A percentile compares a stretch with the other conserved stretches of the same genome.
Conservation (phyloP, 2,888 invertebrate genomes). For the Steinernema hermaphroditum region DNA sequence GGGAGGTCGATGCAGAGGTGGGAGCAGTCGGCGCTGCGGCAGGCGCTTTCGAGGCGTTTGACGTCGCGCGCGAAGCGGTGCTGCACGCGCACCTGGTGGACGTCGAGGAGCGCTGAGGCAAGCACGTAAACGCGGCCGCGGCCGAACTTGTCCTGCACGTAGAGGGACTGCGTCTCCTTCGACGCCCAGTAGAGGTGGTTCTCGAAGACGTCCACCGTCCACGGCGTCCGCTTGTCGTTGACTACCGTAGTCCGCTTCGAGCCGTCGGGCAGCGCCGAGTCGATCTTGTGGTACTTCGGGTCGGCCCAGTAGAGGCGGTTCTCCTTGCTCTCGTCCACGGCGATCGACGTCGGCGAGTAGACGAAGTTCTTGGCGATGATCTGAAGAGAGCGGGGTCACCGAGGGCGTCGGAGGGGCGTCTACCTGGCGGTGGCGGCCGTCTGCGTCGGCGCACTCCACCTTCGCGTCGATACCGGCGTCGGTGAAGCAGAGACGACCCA, state of each 20-base stretch:
- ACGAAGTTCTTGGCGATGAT: constrained; percentile 79
- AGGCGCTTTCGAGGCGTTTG: constrained; percentile 38
- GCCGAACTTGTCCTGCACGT: constrained; percentile 93
- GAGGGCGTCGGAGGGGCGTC: too few relatives aligned
- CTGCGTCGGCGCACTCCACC: constrained; percentile 95
- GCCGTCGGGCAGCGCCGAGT: constrained; percentile 80
- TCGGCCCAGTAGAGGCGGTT: constrained; percentile 94
- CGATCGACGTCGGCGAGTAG: constrained; percentile 83
- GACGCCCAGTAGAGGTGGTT: constrained; percentile 91
- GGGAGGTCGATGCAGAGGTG: constrained; percentile 91
- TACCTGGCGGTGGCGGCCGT: constrained; percentile 81
- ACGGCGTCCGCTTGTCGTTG: constrained; percentile 54
- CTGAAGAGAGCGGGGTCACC: too few relatives aligned
- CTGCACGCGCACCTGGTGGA: constrained; percentile 77
- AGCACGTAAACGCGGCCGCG: constrained; percentile 84
- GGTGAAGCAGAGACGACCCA: constrained; percentile 83
- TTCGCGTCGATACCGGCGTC: constrained; percentile 88
- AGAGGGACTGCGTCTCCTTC: constrained; percentile 81
- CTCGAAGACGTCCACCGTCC: constrained; percentile 84
- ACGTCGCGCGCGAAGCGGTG: constrained; percentile 56
- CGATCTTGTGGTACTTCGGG: constrained; percentile 82
- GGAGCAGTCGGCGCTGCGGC: constrained; percentile 75
- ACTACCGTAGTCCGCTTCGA: constrained; percentile 53
- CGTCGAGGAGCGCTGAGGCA: constrained; percentile 81
- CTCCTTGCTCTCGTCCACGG: constrained; percentile 86